Evolutionary conservation across 53 echinoderm and acorn worm species (phyloP).

Genomic region (Astropecten irregularis): DNA sequence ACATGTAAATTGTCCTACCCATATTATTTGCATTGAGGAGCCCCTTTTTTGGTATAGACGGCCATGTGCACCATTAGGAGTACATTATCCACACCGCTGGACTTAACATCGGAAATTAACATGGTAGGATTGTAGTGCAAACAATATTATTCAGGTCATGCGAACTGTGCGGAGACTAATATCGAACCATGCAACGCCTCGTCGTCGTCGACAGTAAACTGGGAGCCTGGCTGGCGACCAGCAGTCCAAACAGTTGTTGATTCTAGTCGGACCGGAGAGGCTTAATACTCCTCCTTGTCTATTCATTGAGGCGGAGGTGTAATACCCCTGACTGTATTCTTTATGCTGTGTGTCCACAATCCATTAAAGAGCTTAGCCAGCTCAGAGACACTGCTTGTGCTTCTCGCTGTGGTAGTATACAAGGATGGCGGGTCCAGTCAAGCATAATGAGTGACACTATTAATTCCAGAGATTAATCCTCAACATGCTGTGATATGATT

Average conservation of each 20-base stretch:
- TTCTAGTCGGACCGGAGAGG: slow-evolving; percentile 12
- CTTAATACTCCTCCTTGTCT: background rate
- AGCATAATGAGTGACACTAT: slow-evolving; percentile 12
- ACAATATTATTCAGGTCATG: slow-evolving; percentile 36
- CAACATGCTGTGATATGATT: background rate
- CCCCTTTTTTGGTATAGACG: slow-evolving; percentile 30
- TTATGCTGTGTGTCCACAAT: slow-evolving; percentile 16
- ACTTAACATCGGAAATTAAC: slow-evolving; percentile 36
- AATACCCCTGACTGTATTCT: slow-evolving; percentile 12
- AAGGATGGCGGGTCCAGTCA: background rate
- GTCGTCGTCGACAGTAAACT: background rate
- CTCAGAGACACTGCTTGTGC: background rate
- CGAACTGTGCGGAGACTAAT: slow-evolving; percentile 30
- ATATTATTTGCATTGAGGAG: slow-evolving; percentile 19
- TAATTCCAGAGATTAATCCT: slow-evolving; percentile 19
- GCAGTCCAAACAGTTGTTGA: slow-evolving; percentile 36
- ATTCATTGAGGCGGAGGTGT: background rate
- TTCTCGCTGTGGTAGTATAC: background rate
- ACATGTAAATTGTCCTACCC: too few relatives aligned
- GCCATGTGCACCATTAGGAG: background rate
- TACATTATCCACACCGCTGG: slow-evolving; percentile 1
- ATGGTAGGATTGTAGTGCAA: slow-evolving; percentile 38
- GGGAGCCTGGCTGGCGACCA: slow-evolving; percentile 35
- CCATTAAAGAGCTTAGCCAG: slow-evolving; percentile 24
- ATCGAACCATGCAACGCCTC: background rate